Base-by-base conservation (phyloP, 2,113 vertebrate species). In the Corythoichthys intestinalis region DNA sequence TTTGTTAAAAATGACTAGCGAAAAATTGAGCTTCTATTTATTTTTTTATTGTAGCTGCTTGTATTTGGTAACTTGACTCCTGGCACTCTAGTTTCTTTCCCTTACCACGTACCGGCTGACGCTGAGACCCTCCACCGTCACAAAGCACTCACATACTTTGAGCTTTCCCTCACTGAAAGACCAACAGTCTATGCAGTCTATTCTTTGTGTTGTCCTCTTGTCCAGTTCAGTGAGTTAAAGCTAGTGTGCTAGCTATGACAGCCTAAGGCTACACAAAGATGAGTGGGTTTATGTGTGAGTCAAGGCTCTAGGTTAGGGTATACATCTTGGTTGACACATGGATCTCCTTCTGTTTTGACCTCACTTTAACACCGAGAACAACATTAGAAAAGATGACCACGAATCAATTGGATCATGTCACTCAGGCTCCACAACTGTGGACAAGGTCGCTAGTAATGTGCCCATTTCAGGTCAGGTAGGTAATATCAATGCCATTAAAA, bases 231-330 rank as follows among this genome's bases (percentile, higher is more conserved):
- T 73, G 65, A 78, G 76, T 79, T 78, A 82, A n/a, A 53, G 72
- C 10, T 49, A 57, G 65, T 54, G 57, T 73, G 53, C 56, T 67
- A 47, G 68, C 74, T 69, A 70, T 49, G 50, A 9, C 77, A 56
- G 73, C 53, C 65, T 70, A 83, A 59, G 70, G 68, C 71, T 76
- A 44, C 70, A 72, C 65, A 41, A 71, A 67, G 61, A 76, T 79
- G 69, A 88, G 60, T 68, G 62, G 80, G 81, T 84, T 85, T 77
- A 70, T 80, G 70, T 85, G 77, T 50, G 69, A 85, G 80, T 86
- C 83, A 87, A 86, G 78, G 86, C 78, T 79, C 59, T 37, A 57
- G 57, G 34, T 67, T 65, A 74, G 67, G 70, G 56, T 58, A 84
- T 87, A 86, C 83, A 88, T 87, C 76, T 65, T 2, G 2, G 2